These are phyloP conservation scores for Halichoeres trimaculatus DNA, from an alignment of 2,113 vertebrate genomes.

Conservation along the genomic window DNA sequence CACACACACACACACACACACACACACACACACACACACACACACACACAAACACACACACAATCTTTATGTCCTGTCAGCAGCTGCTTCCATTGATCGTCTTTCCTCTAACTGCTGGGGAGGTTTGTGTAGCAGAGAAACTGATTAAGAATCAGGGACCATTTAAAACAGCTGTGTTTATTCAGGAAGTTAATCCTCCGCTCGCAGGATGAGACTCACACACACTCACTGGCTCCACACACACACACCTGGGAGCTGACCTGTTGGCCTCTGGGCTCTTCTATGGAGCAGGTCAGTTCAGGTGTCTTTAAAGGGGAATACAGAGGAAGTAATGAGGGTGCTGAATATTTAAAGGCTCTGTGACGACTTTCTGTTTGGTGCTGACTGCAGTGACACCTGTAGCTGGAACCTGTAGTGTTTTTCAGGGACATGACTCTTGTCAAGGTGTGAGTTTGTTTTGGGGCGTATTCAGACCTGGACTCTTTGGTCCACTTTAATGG, in stretches of 20 bases:
- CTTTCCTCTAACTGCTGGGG: not conserved
- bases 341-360: too few relatives aligned
- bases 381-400: too few relatives aligned
- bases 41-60: too few relatives aligned
- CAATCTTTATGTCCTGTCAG: too few relatives aligned
- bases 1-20: conserved; percentile 6
- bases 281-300: not conserved
- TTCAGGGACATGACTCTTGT: too few relatives aligned
- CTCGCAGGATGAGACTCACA: not conserved
- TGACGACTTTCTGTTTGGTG: too few relatives aligned
- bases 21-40: not conserved
- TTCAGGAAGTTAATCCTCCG: not conserved
- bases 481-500: too few relatives aligned
- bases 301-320: not conserved
- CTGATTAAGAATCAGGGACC: not conserved
- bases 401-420: too few relatives aligned
- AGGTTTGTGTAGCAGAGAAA: not conserved
- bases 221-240: not conserved
- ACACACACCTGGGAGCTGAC: not conserved
- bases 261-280: not conserved
- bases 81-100: not conserved
- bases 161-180: not conserved
- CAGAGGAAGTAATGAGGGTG: too few relatives aligned
- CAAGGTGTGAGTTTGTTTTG: too few relatives aligned
- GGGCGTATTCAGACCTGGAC: too few relatives aligned